phyloP scores from a whole-genome alignment of 2,797 vertebrate species.

The Acrocephalus scirpaceus region DNA sequence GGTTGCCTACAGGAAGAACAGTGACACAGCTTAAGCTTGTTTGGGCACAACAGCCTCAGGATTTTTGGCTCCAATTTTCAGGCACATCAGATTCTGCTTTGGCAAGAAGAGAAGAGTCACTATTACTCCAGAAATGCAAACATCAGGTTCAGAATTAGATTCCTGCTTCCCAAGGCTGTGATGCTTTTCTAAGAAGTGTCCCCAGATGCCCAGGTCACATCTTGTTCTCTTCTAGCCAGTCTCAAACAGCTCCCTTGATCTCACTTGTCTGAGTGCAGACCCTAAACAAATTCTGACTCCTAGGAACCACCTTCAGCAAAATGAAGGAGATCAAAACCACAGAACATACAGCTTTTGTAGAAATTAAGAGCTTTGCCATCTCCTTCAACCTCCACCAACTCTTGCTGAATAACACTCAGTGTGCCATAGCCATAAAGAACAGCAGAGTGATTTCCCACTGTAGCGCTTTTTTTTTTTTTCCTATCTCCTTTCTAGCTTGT shows the following conservation, averaged over 20 bases:
- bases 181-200: background rate
- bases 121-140: background rate
- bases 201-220: background rate
- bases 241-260: background rate
- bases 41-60: background rate
- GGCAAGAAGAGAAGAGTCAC: background rate
- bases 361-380: background rate
- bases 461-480: background rate
- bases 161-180: background rate
- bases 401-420: background rate
- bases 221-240: background rate
- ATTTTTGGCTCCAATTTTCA: background rate
- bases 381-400: background rate
- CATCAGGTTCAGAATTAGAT: background rate
- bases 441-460: background rate
- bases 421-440: background rate
- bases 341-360: background rate
- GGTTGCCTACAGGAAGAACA: background rate
- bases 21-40: background rate
- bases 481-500: background rate
- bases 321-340: background rate
- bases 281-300: background rate
- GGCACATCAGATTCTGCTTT: background rate
- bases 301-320: rapidly evolving
- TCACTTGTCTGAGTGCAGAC: background rate